phyloP scores from a whole-genome alignment of 2,797 vertebrate species.

The Crenichthys baileyi region DNA sequence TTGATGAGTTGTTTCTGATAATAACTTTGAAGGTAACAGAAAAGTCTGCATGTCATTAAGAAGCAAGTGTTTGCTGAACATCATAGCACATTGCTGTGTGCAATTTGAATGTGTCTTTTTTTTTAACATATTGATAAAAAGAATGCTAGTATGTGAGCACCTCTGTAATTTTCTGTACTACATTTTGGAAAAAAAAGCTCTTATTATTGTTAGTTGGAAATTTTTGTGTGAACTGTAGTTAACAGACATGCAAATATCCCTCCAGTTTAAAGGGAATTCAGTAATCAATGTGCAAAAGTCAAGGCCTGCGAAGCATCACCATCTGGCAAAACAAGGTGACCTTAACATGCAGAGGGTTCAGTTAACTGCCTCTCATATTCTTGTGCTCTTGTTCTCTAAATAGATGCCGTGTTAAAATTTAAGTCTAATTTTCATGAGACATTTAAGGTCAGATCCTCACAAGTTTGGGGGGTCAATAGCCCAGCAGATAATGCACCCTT shows the following conservation, averaged over 20 bases:
- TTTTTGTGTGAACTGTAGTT: not conserved
- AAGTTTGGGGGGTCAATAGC: slow-evolving; percentile 39
- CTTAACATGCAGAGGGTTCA: slow-evolving; percentile 57
- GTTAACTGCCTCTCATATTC: slow-evolving; percentile 70
- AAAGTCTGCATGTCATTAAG: not conserved
- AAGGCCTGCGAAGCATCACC: slow-evolving; percentile 27
- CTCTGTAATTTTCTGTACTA: not conserved
- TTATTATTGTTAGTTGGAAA: too few species aligned
- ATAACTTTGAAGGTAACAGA: not conserved
- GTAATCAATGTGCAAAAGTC: not conserved
- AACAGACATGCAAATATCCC: not conserved
- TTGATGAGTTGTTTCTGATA: not conserved
- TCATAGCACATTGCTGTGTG: not conserved
- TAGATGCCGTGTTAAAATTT: slow-evolving; percentile 53
- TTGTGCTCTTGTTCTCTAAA: slow-evolving; percentile 42
- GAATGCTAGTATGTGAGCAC: not conserved
- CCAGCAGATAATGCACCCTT: slow-evolving; percentile 10
- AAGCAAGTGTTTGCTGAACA: not conserved
- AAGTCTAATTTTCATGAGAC: slow-evolving; percentile 39
- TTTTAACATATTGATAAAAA: not conserved
- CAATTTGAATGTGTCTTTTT: not conserved
- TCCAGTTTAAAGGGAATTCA: not conserved
- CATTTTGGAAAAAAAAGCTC: not conserved
- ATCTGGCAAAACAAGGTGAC: slow-evolving; percentile 71
- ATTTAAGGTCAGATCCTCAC: slow-evolving; percentile 58